These are phyloP conservation scores for Scelioninae gen. 2 DNA, from an alignment of 2,888 invertebrate genomes.

Conservation along the genomic window DNA sequence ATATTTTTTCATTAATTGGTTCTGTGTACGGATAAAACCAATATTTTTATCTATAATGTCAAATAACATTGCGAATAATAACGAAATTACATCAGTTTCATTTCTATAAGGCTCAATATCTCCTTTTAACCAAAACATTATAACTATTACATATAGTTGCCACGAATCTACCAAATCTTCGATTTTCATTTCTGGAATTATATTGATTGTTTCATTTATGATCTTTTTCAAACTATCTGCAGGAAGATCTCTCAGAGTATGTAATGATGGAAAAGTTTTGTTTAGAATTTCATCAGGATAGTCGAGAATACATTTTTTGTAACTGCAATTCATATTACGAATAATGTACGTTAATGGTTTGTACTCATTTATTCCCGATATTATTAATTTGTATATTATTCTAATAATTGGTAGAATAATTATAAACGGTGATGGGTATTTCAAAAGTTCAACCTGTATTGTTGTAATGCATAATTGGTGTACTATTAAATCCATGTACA, in stretches of 20 bases:
- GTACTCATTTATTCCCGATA: slow-evolving; percentile 40
- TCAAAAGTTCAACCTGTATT: slow-evolving; percentile 84
- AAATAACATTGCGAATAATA: slow-evolving; percentile 79
- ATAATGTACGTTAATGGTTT: slow-evolving; percentile 26
- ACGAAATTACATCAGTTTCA: slow-evolving; percentile 77
- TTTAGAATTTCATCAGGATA: slow-evolving; percentile 31
- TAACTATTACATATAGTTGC: slow-evolving; percentile 78
- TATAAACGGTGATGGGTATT: slow-evolving; percentile 78
- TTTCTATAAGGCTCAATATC: slow-evolving; percentile 74
- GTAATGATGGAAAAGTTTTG: slow-evolving; percentile 26
- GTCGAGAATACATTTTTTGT: slow-evolving; percentile 7
- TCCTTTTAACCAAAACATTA: slow-evolving; percentile 79
- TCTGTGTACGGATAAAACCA: slow-evolving; percentile 77
- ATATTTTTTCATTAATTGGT: slow-evolving; percentile 76
- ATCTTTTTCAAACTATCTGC: slow-evolving; percentile 67
- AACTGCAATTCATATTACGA: slow-evolving; percentile 12
- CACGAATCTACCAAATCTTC: slow-evolving; percentile 78
- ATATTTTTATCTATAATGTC: slow-evolving; percentile 79
- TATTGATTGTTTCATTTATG: slow-evolving; percentile 77
- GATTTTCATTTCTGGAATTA: slow-evolving; percentile 72
- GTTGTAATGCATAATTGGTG: slow-evolving; percentile 80
- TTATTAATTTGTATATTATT: slow-evolving; percentile 77
- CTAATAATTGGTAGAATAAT: slow-evolving; percentile 80
- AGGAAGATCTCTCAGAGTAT: slow-evolving; percentile 67
- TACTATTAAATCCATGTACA: slow-evolving; percentile 83